phyloP scores from a whole-genome alignment of 2,888 invertebrate species.

The Loripinus fragilis region DNA sequence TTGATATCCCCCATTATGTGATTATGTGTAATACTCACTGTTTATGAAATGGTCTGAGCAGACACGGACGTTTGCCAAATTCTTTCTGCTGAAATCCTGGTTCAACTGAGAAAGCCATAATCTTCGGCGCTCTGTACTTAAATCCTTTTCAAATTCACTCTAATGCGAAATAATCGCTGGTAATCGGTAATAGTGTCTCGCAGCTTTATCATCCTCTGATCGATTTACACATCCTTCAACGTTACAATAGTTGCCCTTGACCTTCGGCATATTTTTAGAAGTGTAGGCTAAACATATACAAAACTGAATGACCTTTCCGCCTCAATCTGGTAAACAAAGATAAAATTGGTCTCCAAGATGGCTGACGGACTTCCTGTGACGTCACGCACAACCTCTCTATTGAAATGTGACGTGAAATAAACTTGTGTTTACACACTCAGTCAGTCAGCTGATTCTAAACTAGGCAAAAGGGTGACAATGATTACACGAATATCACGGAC shows the following conservation, averaged over 20 bases:
- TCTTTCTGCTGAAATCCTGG: not conserved
- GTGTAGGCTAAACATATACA: not conserved
- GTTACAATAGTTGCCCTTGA: not conserved
- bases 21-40: not conserved
- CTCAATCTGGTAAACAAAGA: not conserved
- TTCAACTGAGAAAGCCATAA: not conserved
- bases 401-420: no score
- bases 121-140: not conserved
- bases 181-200: not conserved
- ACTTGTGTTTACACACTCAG: no score
- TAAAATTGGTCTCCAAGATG: not conserved
- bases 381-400: not conserved
- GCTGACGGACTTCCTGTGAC: not conserved
- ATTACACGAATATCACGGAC: no score
- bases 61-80: not conserved
- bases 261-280: not conserved
- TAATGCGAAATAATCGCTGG: not conserved
- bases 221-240: not conserved
- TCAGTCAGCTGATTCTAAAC: no score
- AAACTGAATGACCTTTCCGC: not conserved
- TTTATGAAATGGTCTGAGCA: conserved; percentile 9
- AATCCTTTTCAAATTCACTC: not conserved
- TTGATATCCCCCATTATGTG: not conserved
- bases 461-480: no score
- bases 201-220: not conserved